Base-by-base conservation (phyloP, 2,888 invertebrate species). In the Ashinkailepas kermadecensis region DNA sequence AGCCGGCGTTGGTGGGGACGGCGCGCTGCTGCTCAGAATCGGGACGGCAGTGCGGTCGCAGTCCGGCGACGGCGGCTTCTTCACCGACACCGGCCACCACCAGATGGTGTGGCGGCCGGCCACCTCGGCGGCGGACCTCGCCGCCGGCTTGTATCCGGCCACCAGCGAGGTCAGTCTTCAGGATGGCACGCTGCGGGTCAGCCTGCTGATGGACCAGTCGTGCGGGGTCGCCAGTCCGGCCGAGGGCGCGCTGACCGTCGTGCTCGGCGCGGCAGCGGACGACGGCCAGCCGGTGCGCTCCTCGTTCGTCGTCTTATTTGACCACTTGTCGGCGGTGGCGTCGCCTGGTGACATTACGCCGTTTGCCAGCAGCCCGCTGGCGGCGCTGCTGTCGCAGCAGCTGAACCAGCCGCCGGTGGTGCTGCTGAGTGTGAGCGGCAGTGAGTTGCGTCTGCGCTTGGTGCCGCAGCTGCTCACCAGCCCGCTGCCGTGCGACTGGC, bases 71-170 rank as follows among this genome's bases (percentile, higher is more conserved):
- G 57, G 78, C 15, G 93, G 93, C 85, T 94, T 95, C 87, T 95
- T 93, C 86, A 94, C 96, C 0, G 98, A 99, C 87, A 91, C 95
- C 84, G 97, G 96, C 88, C 97, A 97, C 2, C 96, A 96, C 86
- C 95, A 95, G 86, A 95, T 95, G 89, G 94, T 95, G 85, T 93
- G 92, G 86, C 89, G 95, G 59, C 90, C 92, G 0, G 95, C 95
- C 87, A 91, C 95, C 1, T 92, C 92, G 78, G 90, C 92, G 82
- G 91, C 95, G 83, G 94, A 94, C 0, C 92, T 96, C 81, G 97
- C 98, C 87, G 98, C 94, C 0, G 99, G 99, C 88, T 97, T 96
- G 86, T 99, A 95, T 86, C 99, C 99, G 0, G 94, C 97, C 85
- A 96, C 99, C 0, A 81, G 82, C 54, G 82, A 83, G n/a, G 81